Conservation (phyloP, 2,797 vertebrate species). For the Huso huso region DNA sequence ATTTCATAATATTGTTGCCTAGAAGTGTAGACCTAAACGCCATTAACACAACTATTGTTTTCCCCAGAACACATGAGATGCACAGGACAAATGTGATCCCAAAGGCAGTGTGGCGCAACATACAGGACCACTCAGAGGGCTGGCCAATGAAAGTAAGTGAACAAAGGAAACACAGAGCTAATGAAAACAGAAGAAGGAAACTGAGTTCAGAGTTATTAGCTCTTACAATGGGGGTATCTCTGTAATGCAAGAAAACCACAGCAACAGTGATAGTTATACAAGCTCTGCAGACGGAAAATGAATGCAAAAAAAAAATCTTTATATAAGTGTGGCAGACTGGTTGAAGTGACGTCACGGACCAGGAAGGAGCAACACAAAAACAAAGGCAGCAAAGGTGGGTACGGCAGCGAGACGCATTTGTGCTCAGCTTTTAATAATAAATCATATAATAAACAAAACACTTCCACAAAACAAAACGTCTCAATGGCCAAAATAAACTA, state of each 20-base stretch:
- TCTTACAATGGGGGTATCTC: conserved; percentile 31
- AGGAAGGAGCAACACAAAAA: too few species aligned
- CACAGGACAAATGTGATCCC: conserved; percentile 49
- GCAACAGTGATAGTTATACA: conserved; percentile 28
- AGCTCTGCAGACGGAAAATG: conserved; percentile 34
- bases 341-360: too few species aligned
- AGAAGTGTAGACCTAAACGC: conserved; percentile 48
- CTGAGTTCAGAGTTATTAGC: conserved; percentile 50
- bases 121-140: conserved; percentile 48
- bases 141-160: conserved; percentile 48
- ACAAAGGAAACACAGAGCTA: conserved; percentile 52
- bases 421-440: too few species aligned
- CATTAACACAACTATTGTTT: conserved; percentile 51
- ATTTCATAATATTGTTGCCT: conserved; percentile 47
- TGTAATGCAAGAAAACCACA: conserved; percentile 30
- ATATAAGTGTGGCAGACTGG: too few species aligned
- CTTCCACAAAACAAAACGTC: too few species aligned
- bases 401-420: too few species aligned
- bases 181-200: conserved; percentile 46
- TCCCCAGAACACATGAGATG: conserved; percentile 43
- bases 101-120: conserved; percentile 46
- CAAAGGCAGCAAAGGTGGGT: too few species aligned
- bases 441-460: too few species aligned
- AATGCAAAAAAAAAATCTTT: too few species aligned
- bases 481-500: too few species aligned